phyloP scores from a whole-genome alignment of 2,113 vertebrate species.

The Notarius quadriscutis region DNA sequence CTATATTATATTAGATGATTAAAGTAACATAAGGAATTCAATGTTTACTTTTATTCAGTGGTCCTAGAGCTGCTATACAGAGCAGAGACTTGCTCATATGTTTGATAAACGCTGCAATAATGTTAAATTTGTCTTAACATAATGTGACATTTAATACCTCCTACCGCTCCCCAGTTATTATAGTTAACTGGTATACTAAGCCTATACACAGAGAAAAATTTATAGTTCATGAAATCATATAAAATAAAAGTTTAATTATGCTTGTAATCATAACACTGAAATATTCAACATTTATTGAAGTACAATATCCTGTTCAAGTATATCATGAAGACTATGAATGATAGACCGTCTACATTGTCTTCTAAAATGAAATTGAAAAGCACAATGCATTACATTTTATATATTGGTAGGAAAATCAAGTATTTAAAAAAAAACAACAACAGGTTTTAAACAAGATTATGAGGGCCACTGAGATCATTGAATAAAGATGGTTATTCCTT shows the following conservation, averaged over 20 bases:
- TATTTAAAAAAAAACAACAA: neutral
- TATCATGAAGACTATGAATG: neutral
- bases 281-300: neutral
- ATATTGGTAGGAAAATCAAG: neutral
- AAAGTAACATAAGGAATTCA: neutral
- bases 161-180: neutral
- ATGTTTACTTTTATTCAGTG: no score
- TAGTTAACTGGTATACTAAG: neutral
- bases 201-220: neutral
- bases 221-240: neutral
- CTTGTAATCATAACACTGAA: neutral
- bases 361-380: neutral
- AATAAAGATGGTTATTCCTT: neutral
- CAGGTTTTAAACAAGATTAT: neutral
- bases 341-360: neutral
- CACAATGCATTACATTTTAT: neutral
- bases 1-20: neutral
- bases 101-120: neutral
- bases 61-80: no score
- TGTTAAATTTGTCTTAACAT: neutral
- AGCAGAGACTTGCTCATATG: neutral
- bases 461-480: neutral
- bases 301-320: neutral
- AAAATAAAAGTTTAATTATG: neutral
- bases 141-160: neutral